A percentile compares a stretch with the other conserved stretches of the same genome.
phyloP scores from a whole-genome alignment of 2,888 invertebrate species.

The Sphinx pinastri region DNA sequence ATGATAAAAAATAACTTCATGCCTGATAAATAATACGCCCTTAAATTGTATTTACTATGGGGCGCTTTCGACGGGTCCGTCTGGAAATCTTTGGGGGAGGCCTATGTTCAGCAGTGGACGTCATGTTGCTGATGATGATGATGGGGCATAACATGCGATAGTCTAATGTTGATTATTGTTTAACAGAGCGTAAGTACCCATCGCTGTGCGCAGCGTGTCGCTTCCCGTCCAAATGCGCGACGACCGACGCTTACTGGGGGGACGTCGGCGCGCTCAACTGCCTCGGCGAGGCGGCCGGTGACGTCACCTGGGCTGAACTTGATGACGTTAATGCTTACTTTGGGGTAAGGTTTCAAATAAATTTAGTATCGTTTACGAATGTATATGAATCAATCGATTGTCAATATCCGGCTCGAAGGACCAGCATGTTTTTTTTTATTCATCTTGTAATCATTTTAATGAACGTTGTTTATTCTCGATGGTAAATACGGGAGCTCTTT shows the following conservation, averaged over 20 bases:
- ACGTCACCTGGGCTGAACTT: slow-evolving; percentile 91
- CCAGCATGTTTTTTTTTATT: neutral
- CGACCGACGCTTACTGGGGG: slow-evolving; percentile 92
- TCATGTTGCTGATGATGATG: too few relatives aligned
- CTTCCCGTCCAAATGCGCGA: slow-evolving; percentile 82
- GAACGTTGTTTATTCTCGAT: too few relatives aligned
- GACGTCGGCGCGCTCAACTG: slow-evolving; percentile 92
- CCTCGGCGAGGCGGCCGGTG: slow-evolving; percentile 89
- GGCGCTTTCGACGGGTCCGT: too few relatives aligned
- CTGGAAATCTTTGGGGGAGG: too few relatives aligned
- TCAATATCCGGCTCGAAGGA: slow-evolving; percentile 6
- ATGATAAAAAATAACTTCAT: too few relatives aligned
- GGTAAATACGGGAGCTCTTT: too few relatives aligned
- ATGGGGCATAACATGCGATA: too few relatives aligned
- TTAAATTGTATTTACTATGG: too few relatives aligned
- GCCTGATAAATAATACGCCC: too few relatives aligned
- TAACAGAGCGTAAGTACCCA: slow-evolving; percentile 79
- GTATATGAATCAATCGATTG: neutral
- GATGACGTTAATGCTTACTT: slow-evolving; percentile 88
- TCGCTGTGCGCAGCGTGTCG: slow-evolving; percentile 90
- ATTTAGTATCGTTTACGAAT: neutral
- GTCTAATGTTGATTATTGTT: slow-evolving; percentile 14
- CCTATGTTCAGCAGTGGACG: too few relatives aligned
- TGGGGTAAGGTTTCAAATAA: slow-evolving; percentile 69
- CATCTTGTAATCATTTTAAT: too few relatives aligned